Base-by-base conservation (phyloP, 2,797 vertebrate genomes). In the Takifugu ocellatus region DNA sequence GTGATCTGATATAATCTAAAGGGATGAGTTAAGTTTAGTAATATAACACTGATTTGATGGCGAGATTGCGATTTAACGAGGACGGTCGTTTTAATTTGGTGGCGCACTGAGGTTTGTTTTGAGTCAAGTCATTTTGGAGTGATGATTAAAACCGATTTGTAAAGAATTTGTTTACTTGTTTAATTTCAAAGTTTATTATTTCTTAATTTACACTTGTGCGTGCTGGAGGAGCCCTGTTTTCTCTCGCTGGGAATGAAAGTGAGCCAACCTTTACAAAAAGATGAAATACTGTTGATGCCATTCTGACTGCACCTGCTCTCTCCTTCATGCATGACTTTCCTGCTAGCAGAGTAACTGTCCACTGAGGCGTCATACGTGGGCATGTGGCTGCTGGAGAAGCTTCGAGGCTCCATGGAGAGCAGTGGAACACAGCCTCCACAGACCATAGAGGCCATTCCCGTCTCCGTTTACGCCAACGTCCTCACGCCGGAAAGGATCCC, bases 401-500 rank as follows among this genome's bases (percentile, higher is more conserved):
- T 90, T 68, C 88, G 89, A 14, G 75, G 82, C 67, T 86, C 86
- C 8, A 72, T 84, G 61, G 83, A 87, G 62, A 76, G 80, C 65
- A 79, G 77, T 67, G 73, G 85, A 52, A 70, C 63, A 48, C 73
- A 86, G 25, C 24, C 75, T 59, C 68, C 77, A 3, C 82, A 83
- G 54, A 84, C 79, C 9, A 42, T 43, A 14, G 85, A 88, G 65
- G 81, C 87, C 75, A 89, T 92, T 58, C 92, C 88, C 24, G 74
- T 93, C 0, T 89, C 87, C 24, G 86, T 93, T 12, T 96, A 96
- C 76, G 94, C 94, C 87, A 99, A 99, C 12, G 94, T 99, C 59
- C 92, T 99, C 65, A 98, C 97, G 5, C 97, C 96, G 0, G 94
- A 96, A 70, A 98, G 96, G 74, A 99, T 98, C 77, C 97, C 97